phyloP scores from a whole-genome alignment of 2,797 vertebrate species.

The Acanthurus tractus region DNA sequence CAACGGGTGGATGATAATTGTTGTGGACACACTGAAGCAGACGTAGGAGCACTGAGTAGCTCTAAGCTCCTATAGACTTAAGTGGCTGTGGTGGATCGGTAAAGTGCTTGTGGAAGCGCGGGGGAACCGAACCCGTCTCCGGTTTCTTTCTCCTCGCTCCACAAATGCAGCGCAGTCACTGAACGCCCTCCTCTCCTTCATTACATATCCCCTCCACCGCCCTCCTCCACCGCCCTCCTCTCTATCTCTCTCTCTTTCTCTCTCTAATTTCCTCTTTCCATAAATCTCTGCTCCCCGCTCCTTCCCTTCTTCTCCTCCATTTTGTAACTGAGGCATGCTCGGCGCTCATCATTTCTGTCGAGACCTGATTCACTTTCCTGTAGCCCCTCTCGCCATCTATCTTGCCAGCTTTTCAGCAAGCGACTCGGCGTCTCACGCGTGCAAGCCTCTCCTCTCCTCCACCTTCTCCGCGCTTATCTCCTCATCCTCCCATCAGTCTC shows the following conservation, averaged over 20 bases:
- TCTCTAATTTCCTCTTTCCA: slow-evolving; percentile 68
- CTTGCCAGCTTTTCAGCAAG: slow-evolving; percentile 62
- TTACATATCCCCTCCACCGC: slow-evolving; percentile 46
- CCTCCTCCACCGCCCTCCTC: too few species aligned
- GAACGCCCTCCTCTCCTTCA: slow-evolving; percentile 44
- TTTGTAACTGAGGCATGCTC: slow-evolving; percentile 54
- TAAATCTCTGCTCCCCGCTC: slow-evolving; percentile 56
- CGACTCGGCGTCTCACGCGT: slow-evolving; percentile 23
- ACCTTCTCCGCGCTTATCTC: slow-evolving; percentile 73
- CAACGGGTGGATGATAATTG: slow-evolving; percentile 64
- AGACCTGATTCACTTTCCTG: slow-evolving; percentile 73
- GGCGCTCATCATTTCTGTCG: slow-evolving; percentile 67
- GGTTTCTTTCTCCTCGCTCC: slow-evolving; percentile 43
- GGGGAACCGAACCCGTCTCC: slow-evolving; percentile 63
- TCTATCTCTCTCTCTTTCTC: background rate
- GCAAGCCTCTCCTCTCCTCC: slow-evolving; percentile 55
- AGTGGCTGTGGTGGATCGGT: slow-evolving; percentile 76
- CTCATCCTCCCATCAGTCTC: slow-evolving; percentile 84
- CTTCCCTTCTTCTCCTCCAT: slow-evolving; percentile 51
- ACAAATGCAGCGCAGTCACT: slow-evolving; percentile 39
- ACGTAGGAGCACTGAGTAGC: slow-evolving; percentile 42
- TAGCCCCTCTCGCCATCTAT: slow-evolving; percentile 62
- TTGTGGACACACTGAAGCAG: slow-evolving; percentile 66
- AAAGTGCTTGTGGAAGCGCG: slow-evolving; percentile 72
- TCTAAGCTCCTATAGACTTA: slow-evolving; percentile 60